Evolutionary conservation across 37 sponge, comb jelly and placozoan species (phyloP), one percentile per base, ranked within the genome.

Genomic region (Haliclona indistincta): DNA sequence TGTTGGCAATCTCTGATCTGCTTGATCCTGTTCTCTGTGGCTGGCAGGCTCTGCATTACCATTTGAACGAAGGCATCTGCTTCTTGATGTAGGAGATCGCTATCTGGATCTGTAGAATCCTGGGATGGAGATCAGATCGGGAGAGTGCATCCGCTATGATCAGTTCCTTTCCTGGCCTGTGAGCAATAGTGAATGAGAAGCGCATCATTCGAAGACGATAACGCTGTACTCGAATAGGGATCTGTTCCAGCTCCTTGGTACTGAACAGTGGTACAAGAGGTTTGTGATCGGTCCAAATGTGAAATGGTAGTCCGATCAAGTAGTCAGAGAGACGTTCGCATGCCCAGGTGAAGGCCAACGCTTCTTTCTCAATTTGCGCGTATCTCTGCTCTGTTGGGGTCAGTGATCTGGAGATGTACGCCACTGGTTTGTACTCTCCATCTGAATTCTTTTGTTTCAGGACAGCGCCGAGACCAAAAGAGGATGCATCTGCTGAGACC

Each of bases 301-400:
- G 32, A 36, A 81, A n/a, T 40, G 17, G 37, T 61, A 43, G 54
- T 37, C 73, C 81, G 7, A 81, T 38, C 8, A 70, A 33, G 36
- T 81, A 81, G 36, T 71, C 33, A 38, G 65, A 45, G 71, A 81
- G 71, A 23, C 62, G 71, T n/a, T 67, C 83, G 25, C 83, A 82
- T 22, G 76, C 84, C 76, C 84, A 74, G 23, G 74, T 64, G 13
- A 54, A 43, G 2, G 69, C 84, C 28, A 83, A 37, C 11, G 76
- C 84, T 43, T 71, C 81, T 51, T 84, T 84, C 40, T 84, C 85
- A 2, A 85, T 73, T 45, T 77, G 86, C 2, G 86, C 67, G 42
- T 78, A 85, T 17, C 68, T 37, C 17, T 43, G 23, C 54, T 85
- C 79, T 8, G 68, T 73, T 39, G 63, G 73, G 2, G 64, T 73